Evolutionary conservation across 2,113 vertebrate species (phyloP), one percentile per base, ranked within the genome.

Genomic region (Climacteris rufus): DNA sequence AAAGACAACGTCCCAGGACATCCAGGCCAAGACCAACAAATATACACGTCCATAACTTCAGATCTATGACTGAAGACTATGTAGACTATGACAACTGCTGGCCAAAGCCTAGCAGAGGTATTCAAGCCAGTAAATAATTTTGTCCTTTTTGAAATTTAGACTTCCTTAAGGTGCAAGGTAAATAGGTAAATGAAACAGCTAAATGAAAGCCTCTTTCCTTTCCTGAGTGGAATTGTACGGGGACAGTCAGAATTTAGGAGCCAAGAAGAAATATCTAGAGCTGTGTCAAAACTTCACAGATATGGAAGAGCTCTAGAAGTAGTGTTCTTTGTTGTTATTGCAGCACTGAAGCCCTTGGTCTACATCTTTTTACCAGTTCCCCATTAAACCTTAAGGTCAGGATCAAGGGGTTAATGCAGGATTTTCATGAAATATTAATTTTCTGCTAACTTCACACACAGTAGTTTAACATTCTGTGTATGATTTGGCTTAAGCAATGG

Each of bases 371-470:
- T 92, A 96, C 50, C 22, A 71, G 74, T 56, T 92, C 71, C 37
- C 45, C 57, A 69, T 93, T 91, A 93, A 96, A 91, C 72, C 66
- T 94, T 87, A 87, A 89, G 84, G 82, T 96, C 72, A 93, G 44
- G 68, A 95, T 95, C 83, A 94, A 92, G 84, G 74, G 64, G 86
- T 95, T 92, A 96, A 93, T 83, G 70, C 45, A 83, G 54, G 74
- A 85, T 93, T 94, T 89, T 93, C 13, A 92, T 94, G 78, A 97
- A 97, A 95, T 96, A 95, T 93, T 96, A 96, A 97, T 96, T 92
- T 96, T 50, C 59, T 93, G 44, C 80, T 79, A 95, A 95, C 91
- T 97, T 96, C 83, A 93, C 42, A 94, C 70, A 50, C 47, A 86
- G 71, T 90, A 92, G 63, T 91, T 96, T 95, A 96, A 96, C 71